Base-by-base conservation (phyloP, 2,113 vertebrate species). In the Syrrhaptes paradoxus region DNA sequence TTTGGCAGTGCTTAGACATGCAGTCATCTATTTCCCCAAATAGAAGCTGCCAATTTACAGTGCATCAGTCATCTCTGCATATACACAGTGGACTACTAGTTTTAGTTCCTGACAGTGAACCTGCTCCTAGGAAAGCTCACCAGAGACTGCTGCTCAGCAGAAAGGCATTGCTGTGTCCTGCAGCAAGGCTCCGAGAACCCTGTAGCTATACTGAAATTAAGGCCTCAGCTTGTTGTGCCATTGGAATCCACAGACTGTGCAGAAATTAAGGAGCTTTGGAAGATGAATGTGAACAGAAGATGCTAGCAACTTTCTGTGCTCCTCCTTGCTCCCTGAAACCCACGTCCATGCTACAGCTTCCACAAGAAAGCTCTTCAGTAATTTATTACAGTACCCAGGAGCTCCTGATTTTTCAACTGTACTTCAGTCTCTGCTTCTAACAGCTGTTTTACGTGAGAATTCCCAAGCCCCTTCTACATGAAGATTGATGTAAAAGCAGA, bases 221-320 rank as follows among this genome's bases (percentile, higher is more conserved):
- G 26, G n/a, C 22, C 31, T 57, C 11, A 2, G 51, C n/a, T n/a
- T 65, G 21, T 38, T 51, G 29, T 29, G 51, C 17, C 83, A 18
- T 9, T n/a, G 21, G 57, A 67, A 72, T 61, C 17, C 41, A 54
- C 8, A 49, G 43, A 32, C 9, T 7, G 11, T 28, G 32, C 57
- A 85, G 62, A 68, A 78, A 41, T n/a, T 13, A 22, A 85, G 91
- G 25, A 29, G 21, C n/a, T 74, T 20, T 66, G 41, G 49, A 81
- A 74, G 38, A 67, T 14, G 12, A 66, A 11, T 1, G 4, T 11
- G 17, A 82, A n/a, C 29, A 78, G 43, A 58, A 59, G 62, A 91
- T 0, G 1, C 24, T n/a, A 29, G 15, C 11, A 81, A 34, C 8
- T 36, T 62, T 55, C 22, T 32, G 0, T 25, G 25, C 48, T 55